Evolutionary conservation across 2,113 vertebrate species (phyloP).

Genomic region (Egretta garzetta): DNA sequence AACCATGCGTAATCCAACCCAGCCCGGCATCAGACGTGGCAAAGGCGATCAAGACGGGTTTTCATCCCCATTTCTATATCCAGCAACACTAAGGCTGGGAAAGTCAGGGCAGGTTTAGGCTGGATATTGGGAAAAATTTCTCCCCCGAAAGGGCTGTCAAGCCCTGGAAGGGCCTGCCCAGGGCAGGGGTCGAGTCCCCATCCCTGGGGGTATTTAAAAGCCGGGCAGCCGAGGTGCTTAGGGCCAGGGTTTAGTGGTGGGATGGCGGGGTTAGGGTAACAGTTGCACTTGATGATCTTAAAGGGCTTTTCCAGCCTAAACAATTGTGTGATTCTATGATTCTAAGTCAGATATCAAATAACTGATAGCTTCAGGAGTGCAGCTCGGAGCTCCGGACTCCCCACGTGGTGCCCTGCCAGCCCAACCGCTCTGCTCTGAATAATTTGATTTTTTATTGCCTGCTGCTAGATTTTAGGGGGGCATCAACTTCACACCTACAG

Average conservation of each 20-base stretch:
- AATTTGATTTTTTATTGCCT: too few species aligned
- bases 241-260: too few species aligned
- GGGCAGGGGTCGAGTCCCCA: too few species aligned
- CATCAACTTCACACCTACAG: neutral
- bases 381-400: neutral
- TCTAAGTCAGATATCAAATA: neutral
- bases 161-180: too few species aligned
- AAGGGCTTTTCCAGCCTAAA: too few species aligned
- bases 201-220: too few species aligned
- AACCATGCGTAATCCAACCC: neutral
- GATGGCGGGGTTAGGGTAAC: too few species aligned
- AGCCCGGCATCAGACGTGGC: rapidly evolving
- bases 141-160: too few species aligned
- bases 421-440: neutral
- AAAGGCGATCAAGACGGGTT: rapidly evolving
- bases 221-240: too few species aligned
- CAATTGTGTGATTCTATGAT: too few species aligned
- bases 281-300: too few species aligned
- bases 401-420: neutral
- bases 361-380: rapidly evolving
- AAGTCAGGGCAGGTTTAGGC: neutral
- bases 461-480: neutral
- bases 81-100: neutral
- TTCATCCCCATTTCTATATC: neutral
- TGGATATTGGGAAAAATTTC: too few species aligned